phyloP scores from a whole-genome alignment of 1,140 invertebrate genomes.

The Mizuhopecten yessoensis region DNA sequence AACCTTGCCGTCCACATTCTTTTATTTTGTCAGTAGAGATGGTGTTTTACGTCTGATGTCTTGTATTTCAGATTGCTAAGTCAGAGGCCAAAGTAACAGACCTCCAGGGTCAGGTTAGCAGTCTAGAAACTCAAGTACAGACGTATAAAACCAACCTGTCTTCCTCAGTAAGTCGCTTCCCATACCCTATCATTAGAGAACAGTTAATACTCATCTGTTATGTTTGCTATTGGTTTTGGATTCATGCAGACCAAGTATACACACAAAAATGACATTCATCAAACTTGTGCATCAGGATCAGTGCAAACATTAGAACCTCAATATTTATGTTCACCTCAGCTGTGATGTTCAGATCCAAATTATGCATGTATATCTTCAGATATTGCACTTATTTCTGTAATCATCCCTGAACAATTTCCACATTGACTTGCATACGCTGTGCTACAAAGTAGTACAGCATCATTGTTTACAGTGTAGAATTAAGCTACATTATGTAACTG shows the following conservation, averaged over 20 bases:
- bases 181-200: too few species aligned
- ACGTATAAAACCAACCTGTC: constrained; percentile 20
- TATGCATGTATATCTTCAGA: too few species aligned
- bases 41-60: not conserved
- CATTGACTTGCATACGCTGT: too few species aligned
- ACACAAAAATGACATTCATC: not conserved
- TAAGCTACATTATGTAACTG: not conserved
- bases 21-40: too few species aligned
- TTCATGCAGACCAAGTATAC: not conserved
- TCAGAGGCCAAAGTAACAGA: constrained; percentile 60
- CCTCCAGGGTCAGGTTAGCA: constrained; percentile 46
- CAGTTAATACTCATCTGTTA: not conserved
- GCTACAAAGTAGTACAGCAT: too few species aligned
- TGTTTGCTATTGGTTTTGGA: not conserved
- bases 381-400: too few species aligned
- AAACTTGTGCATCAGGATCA: not conserved
- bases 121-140: constrained; percentile 56
- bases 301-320: not conserved
- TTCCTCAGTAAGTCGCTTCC: constrained; percentile 2
- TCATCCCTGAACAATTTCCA: too few species aligned
- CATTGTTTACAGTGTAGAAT: too few species aligned
- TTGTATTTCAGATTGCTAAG: constrained; percentile 62
- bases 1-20: not conserved
- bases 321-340: too few species aligned
- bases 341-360: too few species aligned